Evolutionary conservation across 2,113 vertebrate species (phyloP).

Genomic region (Percopsis transmontana): DNA sequence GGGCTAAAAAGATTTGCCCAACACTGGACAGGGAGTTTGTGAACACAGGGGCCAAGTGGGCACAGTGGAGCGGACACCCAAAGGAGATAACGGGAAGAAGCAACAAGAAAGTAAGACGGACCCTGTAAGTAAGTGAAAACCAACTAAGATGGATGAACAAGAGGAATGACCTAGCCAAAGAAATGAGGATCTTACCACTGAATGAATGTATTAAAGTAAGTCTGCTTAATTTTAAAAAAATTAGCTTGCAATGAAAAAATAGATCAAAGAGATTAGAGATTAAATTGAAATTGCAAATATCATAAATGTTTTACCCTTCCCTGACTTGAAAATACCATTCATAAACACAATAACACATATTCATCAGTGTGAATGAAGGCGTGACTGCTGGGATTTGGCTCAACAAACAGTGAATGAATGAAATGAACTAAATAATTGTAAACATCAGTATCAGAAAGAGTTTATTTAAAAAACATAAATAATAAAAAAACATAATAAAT

Average conservation of each 20-base stretch:
- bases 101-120: constrained; percentile 1
- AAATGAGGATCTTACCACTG: constrained; percentile 57
- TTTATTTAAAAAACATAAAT: background rate
- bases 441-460: background rate
- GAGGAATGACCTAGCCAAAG: constrained; percentile 63
- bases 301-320: too few relatives aligned
- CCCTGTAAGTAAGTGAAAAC: background rate
- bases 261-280: too few relatives aligned
- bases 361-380: constrained; percentile 19
- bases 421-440: background rate
- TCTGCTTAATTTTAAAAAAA: constrained; percentile 4
- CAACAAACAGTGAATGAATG: background rate
- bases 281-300: too few relatives aligned
- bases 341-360: background rate
- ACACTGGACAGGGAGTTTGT: constrained; percentile 51
- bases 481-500: too few relatives aligned
- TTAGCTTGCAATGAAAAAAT: background rate
- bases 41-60: constrained; percentile 30
- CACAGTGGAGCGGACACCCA: constrained; percentile 19
- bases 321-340: background rate
- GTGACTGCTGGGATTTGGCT: background rate
- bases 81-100: constrained; percentile 37
- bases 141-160: background rate
- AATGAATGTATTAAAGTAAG: constrained; percentile 69
- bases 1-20: constrained; percentile 65